Evolutionary conservation across 2,888 invertebrate genomes (phyloP).

Genomic region (Microdon myrmicae): DNA sequence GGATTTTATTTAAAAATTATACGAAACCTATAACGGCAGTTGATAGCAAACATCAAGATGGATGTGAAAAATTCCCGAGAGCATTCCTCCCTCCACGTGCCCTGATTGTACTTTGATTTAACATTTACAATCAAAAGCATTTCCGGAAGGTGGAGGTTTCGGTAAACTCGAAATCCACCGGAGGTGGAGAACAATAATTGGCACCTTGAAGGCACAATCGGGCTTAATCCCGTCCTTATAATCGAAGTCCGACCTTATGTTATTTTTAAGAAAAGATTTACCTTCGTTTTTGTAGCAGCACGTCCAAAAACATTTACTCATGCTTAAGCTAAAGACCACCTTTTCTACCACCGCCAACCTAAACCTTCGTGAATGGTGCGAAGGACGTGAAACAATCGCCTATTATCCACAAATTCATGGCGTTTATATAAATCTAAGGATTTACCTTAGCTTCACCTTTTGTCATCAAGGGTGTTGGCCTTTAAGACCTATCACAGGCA

Average conservation of each 20-base stretch:
- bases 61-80: constrained; percentile 13
- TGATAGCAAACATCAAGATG: too few relatives aligned
- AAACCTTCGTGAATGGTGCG: too few relatives aligned
- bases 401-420: constrained; percentile 40
- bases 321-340: constrained; percentile 3
- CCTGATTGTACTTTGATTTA: constrained; percentile 30
- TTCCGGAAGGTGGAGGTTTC: neutral
- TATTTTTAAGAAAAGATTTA: constrained; percentile 11
- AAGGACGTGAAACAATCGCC: constrained; percentile 41
- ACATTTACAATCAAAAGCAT: constrained; percentile 19
- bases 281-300: constrained; percentile 23
- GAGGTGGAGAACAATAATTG: too few relatives aligned
- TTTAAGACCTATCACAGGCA: too few relatives aligned
- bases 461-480: constrained; percentile 28
- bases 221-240: constrained; percentile 8
- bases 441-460: constrained; percentile 31
- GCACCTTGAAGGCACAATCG: too few relatives aligned
- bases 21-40: constrained; percentile 34
- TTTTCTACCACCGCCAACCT: constrained; percentile 8
- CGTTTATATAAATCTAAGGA: constrained; percentile 36
- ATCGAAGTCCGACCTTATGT: constrained; percentile 23
- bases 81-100: constrained; percentile 18
- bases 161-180: too few relatives aligned
- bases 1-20: constrained; percentile 51
- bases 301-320: constrained; percentile 32